A percentile compares a stretch with the other conserved stretches of the same genome.
These are phyloP conservation scores for Heliconius cydno DNA, from an alignment of 2,888 invertebrate genomes.

Conservation along the genomic window DNA sequence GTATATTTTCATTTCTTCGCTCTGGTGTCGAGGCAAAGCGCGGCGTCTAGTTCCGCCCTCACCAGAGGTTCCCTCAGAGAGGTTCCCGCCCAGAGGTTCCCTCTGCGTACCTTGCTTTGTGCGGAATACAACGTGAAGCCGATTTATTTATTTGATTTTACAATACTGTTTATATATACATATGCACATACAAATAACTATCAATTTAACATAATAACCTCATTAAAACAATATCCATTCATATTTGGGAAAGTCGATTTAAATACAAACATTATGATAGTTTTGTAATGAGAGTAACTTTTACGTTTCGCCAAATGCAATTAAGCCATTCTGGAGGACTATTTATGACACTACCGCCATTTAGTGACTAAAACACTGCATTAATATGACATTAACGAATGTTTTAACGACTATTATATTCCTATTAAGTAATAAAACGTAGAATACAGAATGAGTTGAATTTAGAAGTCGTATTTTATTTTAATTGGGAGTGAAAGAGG, in stretches of 20 bases:
- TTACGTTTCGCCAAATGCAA: conserved; percentile 29
- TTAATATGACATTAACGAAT: conserved; percentile 68
- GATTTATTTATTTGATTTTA: too few relatives aligned
- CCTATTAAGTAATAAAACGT: conserved; percentile 43
- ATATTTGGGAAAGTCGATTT: conserved; percentile 15
- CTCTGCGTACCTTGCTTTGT: too few relatives aligned
- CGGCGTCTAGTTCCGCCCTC: too few relatives aligned
- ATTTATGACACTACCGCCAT: conserved; percentile 62
- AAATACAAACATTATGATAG: conserved; percentile 27
- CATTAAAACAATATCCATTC: conserved; percentile 15
- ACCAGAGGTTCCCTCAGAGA: too few relatives aligned
- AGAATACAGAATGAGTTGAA: neutral
- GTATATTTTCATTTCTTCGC: too few relatives aligned
- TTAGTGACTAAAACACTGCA: conserved; percentile 65
- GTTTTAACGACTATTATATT: conserved; percentile 65
- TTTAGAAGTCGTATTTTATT: neutral
- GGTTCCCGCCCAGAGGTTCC: too few relatives aligned
- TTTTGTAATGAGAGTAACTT: conserved; percentile 35
- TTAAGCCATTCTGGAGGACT: conserved; percentile 55
- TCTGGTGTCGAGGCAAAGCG: too few relatives aligned
- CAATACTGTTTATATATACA: neutral
- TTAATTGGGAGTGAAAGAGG: neutral
- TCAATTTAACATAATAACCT: conserved; percentile 7
- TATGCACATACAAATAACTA: neutral
- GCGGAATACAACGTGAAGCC: too few relatives aligned